These are phyloP conservation scores for Ceyx melanurus DNA, from an alignment of 2,113 vertebrate species.

Conservation along the genomic window DNA sequence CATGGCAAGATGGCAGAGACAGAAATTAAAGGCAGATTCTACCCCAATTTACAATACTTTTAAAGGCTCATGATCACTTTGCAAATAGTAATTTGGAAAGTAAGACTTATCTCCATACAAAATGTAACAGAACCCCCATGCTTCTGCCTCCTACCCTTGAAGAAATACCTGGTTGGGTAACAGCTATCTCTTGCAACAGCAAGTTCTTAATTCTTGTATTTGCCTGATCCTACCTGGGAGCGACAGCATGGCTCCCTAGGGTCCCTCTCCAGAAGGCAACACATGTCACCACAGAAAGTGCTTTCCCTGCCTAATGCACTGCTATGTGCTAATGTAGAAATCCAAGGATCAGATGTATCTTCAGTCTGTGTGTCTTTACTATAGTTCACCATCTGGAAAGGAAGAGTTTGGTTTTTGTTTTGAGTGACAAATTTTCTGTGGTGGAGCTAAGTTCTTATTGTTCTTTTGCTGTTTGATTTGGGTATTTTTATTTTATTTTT, in stretches of 20 bases:
- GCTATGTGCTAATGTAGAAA: neutral
- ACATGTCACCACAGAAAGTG: fast-evolving
- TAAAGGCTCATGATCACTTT: neutral
- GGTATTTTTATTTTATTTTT: neutral
- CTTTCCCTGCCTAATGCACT: neutral
- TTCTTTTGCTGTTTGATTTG: too few species aligned
- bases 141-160: neutral
- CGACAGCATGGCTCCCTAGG: neutral
- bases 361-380: neutral
- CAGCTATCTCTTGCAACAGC: neutral
- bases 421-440: neutral
- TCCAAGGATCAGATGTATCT: neutral
- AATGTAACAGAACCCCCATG: neutral
- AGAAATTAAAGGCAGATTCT: neutral
- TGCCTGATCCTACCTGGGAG: neutral
- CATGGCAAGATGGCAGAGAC: neutral
- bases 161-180: neutral
- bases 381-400: neutral
- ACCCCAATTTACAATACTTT: neutral
- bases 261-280: neutral
- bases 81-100: neutral
- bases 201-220: neutral
- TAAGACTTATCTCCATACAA: neutral
- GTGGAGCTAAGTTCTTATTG: neutral
- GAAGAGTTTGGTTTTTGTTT: neutral